A percentile compares a stretch with the other conserved stretches of the same genome.
Conservation (phyloP, 2,797 vertebrate species). For the Odontamblyopus lacepedii region DNA sequence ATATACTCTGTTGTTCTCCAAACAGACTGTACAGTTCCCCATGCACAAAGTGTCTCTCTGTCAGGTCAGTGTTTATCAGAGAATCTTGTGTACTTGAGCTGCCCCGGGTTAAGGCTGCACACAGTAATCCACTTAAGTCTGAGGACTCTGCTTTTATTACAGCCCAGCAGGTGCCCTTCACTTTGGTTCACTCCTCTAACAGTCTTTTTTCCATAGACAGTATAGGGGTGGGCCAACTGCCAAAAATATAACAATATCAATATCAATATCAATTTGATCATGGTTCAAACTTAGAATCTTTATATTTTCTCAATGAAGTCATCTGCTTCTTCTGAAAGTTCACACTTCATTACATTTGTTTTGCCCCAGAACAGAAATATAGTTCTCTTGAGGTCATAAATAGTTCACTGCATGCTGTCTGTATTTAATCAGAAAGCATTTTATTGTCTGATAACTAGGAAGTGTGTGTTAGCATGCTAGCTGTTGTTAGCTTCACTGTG, state of each 20-base stretch:
- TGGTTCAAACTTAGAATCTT: too few species aligned
- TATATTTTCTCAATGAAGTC: too few species aligned
- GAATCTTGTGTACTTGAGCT: slow-evolving; percentile 36
- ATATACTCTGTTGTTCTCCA: slow-evolving; percentile 2
- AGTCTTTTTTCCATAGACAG: not conserved
- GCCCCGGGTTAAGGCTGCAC: slow-evolving; percentile 50
- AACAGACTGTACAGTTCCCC: slow-evolving; percentile 28
- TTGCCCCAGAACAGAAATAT: not conserved
- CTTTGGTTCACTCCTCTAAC: slow-evolving; percentile 48
- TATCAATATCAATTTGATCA: too few species aligned
- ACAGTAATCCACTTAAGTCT: slow-evolving; percentile 62
- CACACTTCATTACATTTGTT: not conserved
- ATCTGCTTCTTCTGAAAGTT: too few species aligned
- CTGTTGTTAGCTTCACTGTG: too few species aligned
- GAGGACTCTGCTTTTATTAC: slow-evolving; percentile 48
- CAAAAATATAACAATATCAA: too few species aligned
- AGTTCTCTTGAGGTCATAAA: too few species aligned
- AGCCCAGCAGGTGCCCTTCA: slow-evolving; percentile 59
- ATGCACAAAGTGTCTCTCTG: slow-evolving; percentile 42
- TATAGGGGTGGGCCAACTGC: not conserved
- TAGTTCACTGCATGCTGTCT: too few species aligned
- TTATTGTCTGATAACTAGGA: too few species aligned
- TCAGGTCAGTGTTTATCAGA: slow-evolving; percentile 58
- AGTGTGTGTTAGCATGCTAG: too few species aligned
- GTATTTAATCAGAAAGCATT: too few species aligned